Conservation (phyloP, 2,888 invertebrate species). For the Erannis defoliaria region DNA sequence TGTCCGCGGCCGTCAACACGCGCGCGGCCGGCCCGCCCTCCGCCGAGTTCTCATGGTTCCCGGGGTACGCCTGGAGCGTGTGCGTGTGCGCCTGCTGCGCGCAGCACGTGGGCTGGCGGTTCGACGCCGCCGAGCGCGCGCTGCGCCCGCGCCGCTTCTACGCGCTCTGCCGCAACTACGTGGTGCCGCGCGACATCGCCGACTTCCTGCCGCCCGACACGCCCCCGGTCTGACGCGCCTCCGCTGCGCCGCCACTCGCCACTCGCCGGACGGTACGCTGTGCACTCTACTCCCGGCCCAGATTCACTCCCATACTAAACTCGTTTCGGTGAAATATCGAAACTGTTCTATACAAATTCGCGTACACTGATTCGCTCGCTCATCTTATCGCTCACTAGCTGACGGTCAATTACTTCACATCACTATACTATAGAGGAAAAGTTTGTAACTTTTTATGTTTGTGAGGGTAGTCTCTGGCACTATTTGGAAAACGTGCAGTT, state of each 20-base stretch:
- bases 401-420: too few relatives aligned
- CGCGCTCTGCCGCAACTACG: conserved; percentile 77
- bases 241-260: neutral
- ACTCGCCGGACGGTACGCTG: too few relatives aligned
- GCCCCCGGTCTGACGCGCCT: conserved; percentile 6
- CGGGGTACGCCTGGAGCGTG: conserved; percentile 73
- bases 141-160: conserved; percentile 75
- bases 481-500: too few relatives aligned
- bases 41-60: conserved; percentile 81
- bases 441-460: too few relatives aligned
- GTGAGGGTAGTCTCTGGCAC: too few relatives aligned
- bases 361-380: too few relatives aligned
- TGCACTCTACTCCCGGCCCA: too few relatives aligned
- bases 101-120: conserved; percentile 76
- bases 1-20: conserved; percentile 58
- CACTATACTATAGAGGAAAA: too few relatives aligned
- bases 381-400: too few relatives aligned
- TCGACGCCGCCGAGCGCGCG: conserved; percentile 65
- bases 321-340: too few relatives aligned
- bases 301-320: too few relatives aligned
- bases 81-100: conserved; percentile 66
- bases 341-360: too few relatives aligned
- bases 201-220: conserved; percentile 21
- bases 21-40: conserved; percentile 60
- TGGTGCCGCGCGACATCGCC: conserved; percentile 58